Conservation (phyloP, 1,140 invertebrate genomes). For the Lepidurus packardi region DNA sequence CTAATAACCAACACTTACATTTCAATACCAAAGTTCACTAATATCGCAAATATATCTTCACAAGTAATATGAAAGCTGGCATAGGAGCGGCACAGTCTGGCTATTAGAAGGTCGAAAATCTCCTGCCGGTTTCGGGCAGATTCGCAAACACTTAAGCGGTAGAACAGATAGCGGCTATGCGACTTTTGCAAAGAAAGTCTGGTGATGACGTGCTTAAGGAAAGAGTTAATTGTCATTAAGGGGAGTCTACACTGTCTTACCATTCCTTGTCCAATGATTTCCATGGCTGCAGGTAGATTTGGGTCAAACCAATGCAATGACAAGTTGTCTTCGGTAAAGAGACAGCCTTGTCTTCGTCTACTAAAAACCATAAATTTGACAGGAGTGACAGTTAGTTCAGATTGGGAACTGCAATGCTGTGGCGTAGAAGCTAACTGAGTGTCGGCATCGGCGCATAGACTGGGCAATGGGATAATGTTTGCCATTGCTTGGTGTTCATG, state of each 20-base stretch:
- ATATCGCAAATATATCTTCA: background rate
- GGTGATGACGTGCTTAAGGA: background rate
- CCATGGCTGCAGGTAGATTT: background rate
- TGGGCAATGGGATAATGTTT: background rate
- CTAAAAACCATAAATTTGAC: slow-evolving; percentile 40
- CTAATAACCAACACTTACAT: background rate
- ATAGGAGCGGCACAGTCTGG: background rate
- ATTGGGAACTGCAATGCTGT: background rate
- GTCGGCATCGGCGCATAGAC: background rate
- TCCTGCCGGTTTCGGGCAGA: background rate
- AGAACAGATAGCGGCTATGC: background rate
- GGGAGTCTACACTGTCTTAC: background rate
- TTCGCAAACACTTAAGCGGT: background rate
- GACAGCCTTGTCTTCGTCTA: slow-evolving; percentile 45
- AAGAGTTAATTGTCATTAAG: background rate
- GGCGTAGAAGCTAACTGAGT: background rate
- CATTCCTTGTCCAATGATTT: background rate
- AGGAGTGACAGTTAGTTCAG: background rate
- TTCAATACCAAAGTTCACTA: background rate
- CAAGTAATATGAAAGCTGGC: background rate
- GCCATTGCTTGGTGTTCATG: background rate
- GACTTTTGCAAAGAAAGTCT: background rate
- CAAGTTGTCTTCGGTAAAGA: background rate
- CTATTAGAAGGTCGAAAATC: background rate
- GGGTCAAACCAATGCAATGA: slow-evolving; percentile 3